Base-by-base conservation (phyloP, 2,797 vertebrate species). In the Benthosema pterotum region DNA sequence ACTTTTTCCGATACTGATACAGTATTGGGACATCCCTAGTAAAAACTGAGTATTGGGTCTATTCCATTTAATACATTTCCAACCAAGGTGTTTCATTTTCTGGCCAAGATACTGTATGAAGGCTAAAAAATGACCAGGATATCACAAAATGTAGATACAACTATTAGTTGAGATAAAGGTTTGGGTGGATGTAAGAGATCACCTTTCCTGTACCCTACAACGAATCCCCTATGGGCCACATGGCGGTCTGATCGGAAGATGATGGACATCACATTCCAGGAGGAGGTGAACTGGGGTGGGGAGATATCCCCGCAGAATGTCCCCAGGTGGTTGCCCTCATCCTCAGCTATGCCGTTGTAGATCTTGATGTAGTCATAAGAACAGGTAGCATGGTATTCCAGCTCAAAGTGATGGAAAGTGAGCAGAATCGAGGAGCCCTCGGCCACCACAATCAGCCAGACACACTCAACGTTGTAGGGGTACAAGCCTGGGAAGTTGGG, bases 221-320 rank as follows among this genome's bases (percentile, higher is more conserved):
- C 92, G 42, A 99, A 99, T 59, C 98, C 98, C 0, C 22, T 91
- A 78, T 93, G 90, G 77, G 95, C 94, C 87, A 99, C 97, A 0
- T 99, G 97, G 4, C 95, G 95, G 78, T 99, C 98, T 0, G 98
- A 98, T 81, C 87, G 96, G 83, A 99, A 99, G 77, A 97, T 60
- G 12, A 99, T 87, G 1, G 95, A 95, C 94, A 99, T 95, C 81
- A 98, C 92, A 0, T 99, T 97, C 97, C 97, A 99, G 52, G 96
- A 97, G 0, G 97, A 99, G 60, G 95, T 94, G 83, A 99, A 96
- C 75, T 94, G 93, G 0, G 97, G 97, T 0, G 97, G 97, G 3
- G 89, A 83, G 50, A 80, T 88, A 69, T 71, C 92, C 11, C 98
- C 97, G 0, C 98, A 99, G 89, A 96, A 99, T 59, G 91, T 94